Conservation (phyloP, 2,888 invertebrate species). For the Hirtodrosophila confusa region DNA sequence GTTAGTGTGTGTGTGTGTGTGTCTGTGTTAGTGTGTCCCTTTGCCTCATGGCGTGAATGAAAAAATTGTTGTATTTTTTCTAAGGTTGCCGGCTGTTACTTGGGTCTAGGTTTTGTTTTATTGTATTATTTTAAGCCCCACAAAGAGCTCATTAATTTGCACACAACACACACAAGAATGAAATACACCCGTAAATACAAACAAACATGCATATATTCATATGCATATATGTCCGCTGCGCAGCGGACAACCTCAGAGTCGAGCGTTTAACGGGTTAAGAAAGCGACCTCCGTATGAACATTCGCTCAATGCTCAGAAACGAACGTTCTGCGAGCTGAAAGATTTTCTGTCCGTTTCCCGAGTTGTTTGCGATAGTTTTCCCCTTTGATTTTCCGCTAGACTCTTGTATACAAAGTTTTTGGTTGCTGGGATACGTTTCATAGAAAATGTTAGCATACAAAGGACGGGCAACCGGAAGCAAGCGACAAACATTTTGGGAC, state of each 20-base stretch:
- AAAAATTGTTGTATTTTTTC: conserved; percentile 26
- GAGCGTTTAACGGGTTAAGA: too few relatives aligned
- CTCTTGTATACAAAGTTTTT: too few relatives aligned
- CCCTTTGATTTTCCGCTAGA: too few relatives aligned
- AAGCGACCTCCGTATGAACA: too few relatives aligned
- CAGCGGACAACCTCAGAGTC: too few relatives aligned
- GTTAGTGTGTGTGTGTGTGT: conserved; percentile 19
- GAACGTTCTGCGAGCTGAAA: too few relatives aligned
- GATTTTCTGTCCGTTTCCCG: too few relatives aligned
- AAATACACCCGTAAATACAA: neutral
- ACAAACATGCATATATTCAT: too few relatives aligned
- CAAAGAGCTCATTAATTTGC: conserved; percentile 78
- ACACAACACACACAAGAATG: conserved; percentile 48
- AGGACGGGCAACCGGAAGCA: neutral
- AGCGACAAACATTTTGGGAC: conserved; percentile 17
- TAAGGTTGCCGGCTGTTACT: conserved; percentile 18
- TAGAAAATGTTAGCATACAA: conserved; percentile 15
- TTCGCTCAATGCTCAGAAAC: too few relatives aligned
- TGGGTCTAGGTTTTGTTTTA: conserved; percentile 55
- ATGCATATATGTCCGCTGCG: too few relatives aligned
- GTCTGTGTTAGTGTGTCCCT: conserved; percentile 22
- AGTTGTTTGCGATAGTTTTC: too few relatives aligned
- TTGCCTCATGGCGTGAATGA: conserved; percentile 37
- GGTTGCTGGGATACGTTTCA: neutral
- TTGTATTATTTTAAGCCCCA: conserved; percentile 75